Evolutionary conservation across 2,888 invertebrate species (phyloP).

Genomic region (Tipula vernalis): DNA sequence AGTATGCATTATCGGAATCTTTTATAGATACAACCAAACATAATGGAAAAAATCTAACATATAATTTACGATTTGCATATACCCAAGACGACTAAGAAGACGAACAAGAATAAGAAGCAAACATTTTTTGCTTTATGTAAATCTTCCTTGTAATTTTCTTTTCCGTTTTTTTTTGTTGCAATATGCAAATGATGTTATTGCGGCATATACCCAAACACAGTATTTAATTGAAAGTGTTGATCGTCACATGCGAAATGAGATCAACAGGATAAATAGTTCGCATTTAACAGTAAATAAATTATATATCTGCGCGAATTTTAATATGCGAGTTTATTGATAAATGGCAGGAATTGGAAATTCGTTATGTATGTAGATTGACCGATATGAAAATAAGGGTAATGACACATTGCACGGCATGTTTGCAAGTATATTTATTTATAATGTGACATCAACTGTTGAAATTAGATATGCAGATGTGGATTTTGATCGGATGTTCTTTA

Average conservation of each 20-base stretch:
- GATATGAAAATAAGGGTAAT: neutral
- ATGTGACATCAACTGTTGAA: no score
- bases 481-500: no score
- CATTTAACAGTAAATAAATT: neutral
- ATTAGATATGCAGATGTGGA: no score
- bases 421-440: no score
- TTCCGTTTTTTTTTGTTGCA: neutral
- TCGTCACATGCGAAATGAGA: neutral
- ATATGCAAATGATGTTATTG: neutral
- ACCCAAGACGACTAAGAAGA: neutral
- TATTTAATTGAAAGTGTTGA: neutral
- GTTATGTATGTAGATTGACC: neutral
- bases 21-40: neutral
- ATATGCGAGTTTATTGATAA: neutral
- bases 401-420: neutral
- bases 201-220: neutral
- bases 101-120: neutral
- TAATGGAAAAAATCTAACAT: neutral
- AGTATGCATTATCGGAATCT: neutral
- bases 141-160: slow-evolving; percentile 4
- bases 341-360: neutral
- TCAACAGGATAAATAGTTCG: neutral
- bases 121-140: neutral
- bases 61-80: neutral
- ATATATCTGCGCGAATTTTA: neutral